phyloP scores from a whole-genome alignment of 2,797 vertebrate species.

The Ataeniobius toweri region DNA sequence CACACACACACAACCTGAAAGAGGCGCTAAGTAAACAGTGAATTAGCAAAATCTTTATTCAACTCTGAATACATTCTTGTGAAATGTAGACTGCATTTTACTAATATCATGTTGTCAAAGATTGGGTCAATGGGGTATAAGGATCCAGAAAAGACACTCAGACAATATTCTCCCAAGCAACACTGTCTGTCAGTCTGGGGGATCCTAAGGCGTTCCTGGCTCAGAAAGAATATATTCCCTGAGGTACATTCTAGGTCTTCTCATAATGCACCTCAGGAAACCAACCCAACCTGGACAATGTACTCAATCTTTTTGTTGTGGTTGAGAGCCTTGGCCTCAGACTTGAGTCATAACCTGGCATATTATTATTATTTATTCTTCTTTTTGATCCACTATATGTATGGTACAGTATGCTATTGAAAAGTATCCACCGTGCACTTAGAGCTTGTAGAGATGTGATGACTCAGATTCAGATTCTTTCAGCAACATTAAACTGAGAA shows the following conservation, averaged over 20 bases:
- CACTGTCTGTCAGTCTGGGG: no score
- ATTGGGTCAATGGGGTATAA: no score
- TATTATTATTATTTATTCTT: neutral
- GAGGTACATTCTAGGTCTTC: neutral
- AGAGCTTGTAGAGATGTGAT: neutral
- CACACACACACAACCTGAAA: neutral
- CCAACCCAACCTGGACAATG: neutral
- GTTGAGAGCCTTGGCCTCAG: neutral
- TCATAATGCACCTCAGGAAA: neutral
- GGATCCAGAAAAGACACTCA: no score
- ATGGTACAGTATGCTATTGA: neutral
- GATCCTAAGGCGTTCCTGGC: no score
- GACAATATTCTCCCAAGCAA: no score
- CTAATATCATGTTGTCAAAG: no score
- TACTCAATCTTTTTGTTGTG: neutral
- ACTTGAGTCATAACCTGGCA: neutral
- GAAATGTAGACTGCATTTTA: no score
- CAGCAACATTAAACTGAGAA: neutral
- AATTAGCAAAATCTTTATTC: conserved; percentile 17
- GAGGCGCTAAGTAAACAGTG: conserved; percentile 3
- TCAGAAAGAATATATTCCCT: neutral
- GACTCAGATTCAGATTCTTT: neutral
- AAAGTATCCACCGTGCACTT: neutral
- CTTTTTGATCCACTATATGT: neutral
- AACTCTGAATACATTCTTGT: no score